phyloP scores from a whole-genome alignment of 2,888 invertebrate genomes.

The Luperina testacea region DNA sequence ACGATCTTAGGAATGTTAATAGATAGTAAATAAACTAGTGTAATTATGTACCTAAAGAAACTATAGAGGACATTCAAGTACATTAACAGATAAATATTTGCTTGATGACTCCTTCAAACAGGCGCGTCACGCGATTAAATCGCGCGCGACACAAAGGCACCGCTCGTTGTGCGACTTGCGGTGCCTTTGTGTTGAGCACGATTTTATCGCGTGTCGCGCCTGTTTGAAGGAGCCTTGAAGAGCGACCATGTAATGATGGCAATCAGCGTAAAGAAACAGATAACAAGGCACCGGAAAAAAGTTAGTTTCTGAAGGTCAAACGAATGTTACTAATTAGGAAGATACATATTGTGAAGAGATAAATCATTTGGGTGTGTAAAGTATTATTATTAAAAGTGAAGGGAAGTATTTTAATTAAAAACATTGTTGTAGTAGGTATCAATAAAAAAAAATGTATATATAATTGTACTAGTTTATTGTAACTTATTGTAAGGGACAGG shows the following conservation, averaged over 20 bases:
- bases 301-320: constrained; percentile 38
- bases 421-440: too few relatives aligned
- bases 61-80: constrained; percentile 15
- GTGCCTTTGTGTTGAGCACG: too few relatives aligned
- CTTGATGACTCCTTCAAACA: not conserved
- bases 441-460: too few relatives aligned
- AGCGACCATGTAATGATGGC: constrained; percentile 51
- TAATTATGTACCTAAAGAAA: constrained; percentile 9
- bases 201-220: too few relatives aligned
- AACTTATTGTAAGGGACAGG: too few relatives aligned
- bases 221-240: not conserved
- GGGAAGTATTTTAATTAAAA: too few relatives aligned
- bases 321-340: constrained; percentile 34
- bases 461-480: too few relatives aligned
- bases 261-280: constrained; percentile 52
- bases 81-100: constrained; percentile 43
- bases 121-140: too few relatives aligned
- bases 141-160: too few relatives aligned
- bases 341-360: too few relatives aligned
- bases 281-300: constrained; percentile 44
- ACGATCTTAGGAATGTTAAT: constrained; percentile 16
- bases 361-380: not conserved
- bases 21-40: constrained; percentile 9
- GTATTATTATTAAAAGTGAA: too few relatives aligned
- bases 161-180: too few relatives aligned